phyloP scores from a whole-genome alignment of 2,113 vertebrate species.

The Cyprinodon brontotheroides region DNA sequence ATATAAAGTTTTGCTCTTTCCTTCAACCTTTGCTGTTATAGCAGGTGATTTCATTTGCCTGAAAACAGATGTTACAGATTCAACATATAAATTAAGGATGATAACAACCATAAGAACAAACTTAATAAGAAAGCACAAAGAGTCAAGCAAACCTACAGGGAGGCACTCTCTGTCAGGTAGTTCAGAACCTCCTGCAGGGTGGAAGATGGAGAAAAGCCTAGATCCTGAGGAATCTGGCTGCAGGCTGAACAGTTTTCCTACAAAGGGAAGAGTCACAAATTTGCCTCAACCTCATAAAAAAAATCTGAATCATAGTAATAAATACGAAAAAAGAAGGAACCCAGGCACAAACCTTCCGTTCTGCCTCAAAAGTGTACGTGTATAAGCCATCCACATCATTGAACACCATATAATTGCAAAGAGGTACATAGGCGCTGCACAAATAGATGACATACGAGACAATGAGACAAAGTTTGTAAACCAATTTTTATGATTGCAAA shows the following conservation, averaged over 20 bases:
- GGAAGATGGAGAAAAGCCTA: slow-evolving; percentile 88
- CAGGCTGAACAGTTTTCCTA: slow-evolving; percentile 78
- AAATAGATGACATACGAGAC: slow-evolving; percentile 7
- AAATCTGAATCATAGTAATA: background rate
- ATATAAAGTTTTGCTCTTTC: slow-evolving; percentile 95
- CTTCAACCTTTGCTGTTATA: slow-evolving; percentile 91
- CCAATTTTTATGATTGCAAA: background rate
- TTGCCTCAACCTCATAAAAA: background rate
- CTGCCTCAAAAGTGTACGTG: slow-evolving; percentile 93
- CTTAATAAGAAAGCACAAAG: background rate
- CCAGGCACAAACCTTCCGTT: slow-evolving; percentile 85
- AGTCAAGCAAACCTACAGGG: slow-evolving; percentile 83
- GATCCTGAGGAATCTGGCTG: slow-evolving; percentile 87
- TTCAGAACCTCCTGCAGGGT: slow-evolving; percentile 93
- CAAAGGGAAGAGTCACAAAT: slow-evolving; percentile 1
- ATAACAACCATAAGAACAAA: background rate
- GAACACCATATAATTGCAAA: slow-evolving; percentile 96
- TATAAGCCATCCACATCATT: slow-evolving; percentile 94
- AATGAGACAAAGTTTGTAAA: background rate
- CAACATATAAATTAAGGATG: background rate
- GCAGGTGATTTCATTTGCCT: slow-evolving; percentile 97
- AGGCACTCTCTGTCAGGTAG: slow-evolving; percentile 88
- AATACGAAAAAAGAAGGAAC: background rate
- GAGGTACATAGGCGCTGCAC: slow-evolving; percentile 88
- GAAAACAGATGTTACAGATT: slow-evolving; percentile 1